Evolutionary conservation across 2,888 invertebrate genomes (phyloP), one percentile per base, ranked within the genome.

Genomic region (Itoplectis maculator): DNA sequence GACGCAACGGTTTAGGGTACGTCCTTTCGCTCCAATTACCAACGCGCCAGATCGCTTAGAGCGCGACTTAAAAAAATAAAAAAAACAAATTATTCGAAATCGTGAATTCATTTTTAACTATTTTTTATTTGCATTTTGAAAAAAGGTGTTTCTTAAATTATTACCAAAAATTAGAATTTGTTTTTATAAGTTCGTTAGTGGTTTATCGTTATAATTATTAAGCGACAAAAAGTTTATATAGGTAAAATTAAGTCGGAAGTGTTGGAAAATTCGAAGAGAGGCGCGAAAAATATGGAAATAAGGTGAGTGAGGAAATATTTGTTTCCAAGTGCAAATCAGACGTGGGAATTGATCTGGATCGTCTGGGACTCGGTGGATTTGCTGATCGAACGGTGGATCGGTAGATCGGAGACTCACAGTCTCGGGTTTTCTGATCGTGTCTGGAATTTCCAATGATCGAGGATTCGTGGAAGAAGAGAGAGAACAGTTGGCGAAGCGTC

Each of bases 1-100:
- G 82, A 83, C 82, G 86, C 87, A 85, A 84, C 88, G 79, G 63
- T 85, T 85, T 82, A 61, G 84, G 84, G 85, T 85, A 85, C 81
- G 85, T 79, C 35, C 72, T 77, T 54, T 68, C 56, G 61, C 56
- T 69, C 65, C 29, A 23, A 77, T 79, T 59, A 51, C 15, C 37
- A 40, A 63, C 18, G 7, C 49, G 23, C 51, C 73, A 35, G 18
- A 66, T 75, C 29, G 9, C 13, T 56, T 11, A 75, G 51, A 73
- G 11, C 7, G 40, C 42, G 42, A 29, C 18, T 20, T 29, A 35
- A 37, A 47, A 20, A 13, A 18, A 2, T 3, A 29, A 29, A 35
- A 37, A 47, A 20, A 13, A 18, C 29, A 29, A 29, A 29, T 18
- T 9, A 35, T 18, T 40, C 7, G 47, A 37, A 23, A 72, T 35